Conservation (phyloP, 2,113 vertebrate genomes). For the Narcine bancroftii region DNA sequence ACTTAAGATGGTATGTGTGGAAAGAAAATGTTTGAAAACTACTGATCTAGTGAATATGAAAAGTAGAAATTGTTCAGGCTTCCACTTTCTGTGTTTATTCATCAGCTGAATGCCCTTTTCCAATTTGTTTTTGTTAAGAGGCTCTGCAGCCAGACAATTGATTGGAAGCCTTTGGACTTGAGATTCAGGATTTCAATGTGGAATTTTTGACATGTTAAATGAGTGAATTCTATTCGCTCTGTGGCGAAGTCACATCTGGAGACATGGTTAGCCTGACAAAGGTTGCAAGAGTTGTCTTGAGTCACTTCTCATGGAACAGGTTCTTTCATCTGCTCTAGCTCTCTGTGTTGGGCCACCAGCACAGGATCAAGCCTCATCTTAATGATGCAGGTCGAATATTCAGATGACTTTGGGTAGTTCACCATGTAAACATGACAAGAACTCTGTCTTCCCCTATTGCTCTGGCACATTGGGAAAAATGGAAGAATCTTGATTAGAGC, state of each 20-base stretch:
- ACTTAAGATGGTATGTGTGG: too few species aligned
- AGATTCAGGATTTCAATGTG: too few species aligned
- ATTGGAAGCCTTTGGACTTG: too few species aligned
- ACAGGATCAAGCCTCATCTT: neutral
- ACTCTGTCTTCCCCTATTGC: too few species aligned
- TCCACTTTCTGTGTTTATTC: neutral
- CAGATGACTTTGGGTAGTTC: neutral
- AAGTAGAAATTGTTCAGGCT: neutral
- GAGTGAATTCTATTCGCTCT: neutral
- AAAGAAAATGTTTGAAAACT: too few species aligned
- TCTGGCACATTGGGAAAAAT: neutral
- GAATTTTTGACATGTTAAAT: neutral
- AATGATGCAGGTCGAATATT: neutral
- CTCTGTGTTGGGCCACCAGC: neutral
- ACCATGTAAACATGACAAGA: neutral
- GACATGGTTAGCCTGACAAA: neutral
- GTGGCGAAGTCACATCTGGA: neutral
- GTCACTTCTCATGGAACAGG: neutral
- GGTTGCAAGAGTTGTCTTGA: neutral
- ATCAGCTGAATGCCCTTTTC: neutral
- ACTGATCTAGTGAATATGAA: neutral
- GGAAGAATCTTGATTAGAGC: neutral
- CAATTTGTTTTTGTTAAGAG: neutral
- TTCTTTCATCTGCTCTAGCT: neutral
- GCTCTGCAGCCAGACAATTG: too few species aligned